These are phyloP conservation scores for Philaenus spumarius DNA, from an alignment of 1,140 invertebrate species.

Conservation along the genomic window DNA sequence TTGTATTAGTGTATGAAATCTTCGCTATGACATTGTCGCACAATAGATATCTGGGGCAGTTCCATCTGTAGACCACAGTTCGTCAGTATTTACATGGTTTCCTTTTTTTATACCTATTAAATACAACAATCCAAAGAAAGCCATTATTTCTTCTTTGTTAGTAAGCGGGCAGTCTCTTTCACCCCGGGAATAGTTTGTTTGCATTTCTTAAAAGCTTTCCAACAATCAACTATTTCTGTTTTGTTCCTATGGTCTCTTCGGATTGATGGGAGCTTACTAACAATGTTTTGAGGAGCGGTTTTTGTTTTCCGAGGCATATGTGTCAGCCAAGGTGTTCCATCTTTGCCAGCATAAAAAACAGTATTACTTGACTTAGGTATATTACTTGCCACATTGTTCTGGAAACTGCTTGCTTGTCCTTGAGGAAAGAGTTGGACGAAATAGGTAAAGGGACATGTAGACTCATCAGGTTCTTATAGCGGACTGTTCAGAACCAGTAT, in stretches of 20 bases:
- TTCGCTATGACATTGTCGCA: neutral
- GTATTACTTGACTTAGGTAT: too few species aligned
- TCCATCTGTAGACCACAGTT: neutral
- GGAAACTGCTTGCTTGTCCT: too few species aligned
- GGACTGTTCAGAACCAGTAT: neutral
- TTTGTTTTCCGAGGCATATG: too few species aligned
- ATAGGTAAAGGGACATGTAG: too few species aligned
- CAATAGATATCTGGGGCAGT: neutral
- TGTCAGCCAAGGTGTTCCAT: too few species aligned
- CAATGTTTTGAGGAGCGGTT: neutral
- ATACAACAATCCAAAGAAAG: neutral
- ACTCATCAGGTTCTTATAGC: neutral
- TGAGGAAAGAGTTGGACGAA: too few species aligned
- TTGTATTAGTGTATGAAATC: neutral
- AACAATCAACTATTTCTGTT: neutral
- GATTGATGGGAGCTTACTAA: neutral
- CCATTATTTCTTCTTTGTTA: neutral
- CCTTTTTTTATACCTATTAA: neutral
- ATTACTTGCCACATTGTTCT: too few species aligned
- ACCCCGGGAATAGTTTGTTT: neutral
- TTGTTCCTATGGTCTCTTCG: neutral
- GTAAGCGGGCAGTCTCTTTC: neutral
- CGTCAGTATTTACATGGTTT: neutral
- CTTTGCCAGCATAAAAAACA: too few species aligned
- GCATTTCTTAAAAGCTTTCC: neutral